A percentile compares a stretch with the other conserved stretches of the same genome.
Conservation (phyloP, 2,888 invertebrate genomes). For the Drosophila paracracens region DNA sequence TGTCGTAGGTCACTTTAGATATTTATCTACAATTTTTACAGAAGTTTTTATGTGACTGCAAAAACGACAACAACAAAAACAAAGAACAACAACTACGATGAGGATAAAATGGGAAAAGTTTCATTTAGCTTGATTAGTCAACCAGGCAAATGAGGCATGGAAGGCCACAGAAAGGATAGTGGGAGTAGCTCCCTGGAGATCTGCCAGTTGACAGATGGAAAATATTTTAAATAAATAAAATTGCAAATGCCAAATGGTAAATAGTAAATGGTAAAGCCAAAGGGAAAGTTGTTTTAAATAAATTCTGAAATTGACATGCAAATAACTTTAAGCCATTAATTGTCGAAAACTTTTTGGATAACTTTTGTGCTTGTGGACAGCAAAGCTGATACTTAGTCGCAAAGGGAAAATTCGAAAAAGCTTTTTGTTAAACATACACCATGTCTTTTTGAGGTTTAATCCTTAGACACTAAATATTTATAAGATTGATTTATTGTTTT, state of each 20-base stretch:
- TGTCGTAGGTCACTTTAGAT: slow-evolving; percentile 46
- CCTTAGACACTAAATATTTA: not conserved
- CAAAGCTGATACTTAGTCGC: not conserved
- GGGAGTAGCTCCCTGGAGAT: slow-evolving; percentile 18
- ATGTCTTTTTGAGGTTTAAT: not conserved
- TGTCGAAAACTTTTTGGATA: slow-evolving; percentile 41
- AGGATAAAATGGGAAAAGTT: slow-evolving; percentile 56
- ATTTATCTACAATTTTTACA: slow-evolving; percentile 51
- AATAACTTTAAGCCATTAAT: slow-evolving; percentile 45
- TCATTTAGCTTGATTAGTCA: slow-evolving; percentile 51
- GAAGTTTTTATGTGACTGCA: slow-evolving; percentile 39
- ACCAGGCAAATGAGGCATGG: not conserved
- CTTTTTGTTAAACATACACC: not conserved
- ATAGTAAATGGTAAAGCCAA: slow-evolving; percentile 16
- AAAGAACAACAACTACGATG: slow-evolving; percentile 27
- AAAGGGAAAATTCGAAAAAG: not conserved
- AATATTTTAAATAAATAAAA: slow-evolving; percentile 24
- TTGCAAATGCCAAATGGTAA: slow-evolving; percentile 22
- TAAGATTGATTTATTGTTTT: not conserved
- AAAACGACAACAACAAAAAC: slow-evolving; percentile 18
- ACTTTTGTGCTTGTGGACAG: slow-evolving; percentile 15
- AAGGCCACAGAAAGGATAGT: not conserved
- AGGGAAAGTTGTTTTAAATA: slow-evolving; percentile 36
- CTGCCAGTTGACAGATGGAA: slow-evolving; percentile 36
- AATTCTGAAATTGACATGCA: slow-evolving; percentile 33